Percentiles rank a stretch among this genome's conserved stretches.
Conservation (phyloP, 2,888 invertebrate species). For the Mythimna albipuncta region DNA sequence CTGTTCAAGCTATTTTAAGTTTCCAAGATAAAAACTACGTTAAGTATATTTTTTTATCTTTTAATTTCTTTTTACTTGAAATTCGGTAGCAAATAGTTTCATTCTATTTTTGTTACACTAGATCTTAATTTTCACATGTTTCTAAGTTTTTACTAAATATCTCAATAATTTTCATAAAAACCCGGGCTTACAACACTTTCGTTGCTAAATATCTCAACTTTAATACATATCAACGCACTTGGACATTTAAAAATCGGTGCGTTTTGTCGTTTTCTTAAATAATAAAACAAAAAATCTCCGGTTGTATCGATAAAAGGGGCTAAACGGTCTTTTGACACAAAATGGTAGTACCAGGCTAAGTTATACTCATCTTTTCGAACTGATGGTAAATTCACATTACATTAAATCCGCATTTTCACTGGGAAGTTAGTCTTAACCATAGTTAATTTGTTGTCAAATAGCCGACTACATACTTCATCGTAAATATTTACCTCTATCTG, state of each 20-base stretch:
- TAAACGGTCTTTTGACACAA: slow-evolving; percentile 2
- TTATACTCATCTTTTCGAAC: no score
- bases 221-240: slow-evolving; percentile 63
- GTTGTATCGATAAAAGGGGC: slow-evolving; percentile 8
- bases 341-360: no score
- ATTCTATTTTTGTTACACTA: no score
- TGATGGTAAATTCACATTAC: no score
- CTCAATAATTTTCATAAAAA: background rate
- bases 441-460: background rate
- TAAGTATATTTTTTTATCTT: no score
- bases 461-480: no score
- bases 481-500: background rate
- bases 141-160: background rate
- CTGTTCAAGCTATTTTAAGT: no score
- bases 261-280: slow-evolving; percentile 62
- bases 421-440: background rate
- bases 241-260: slow-evolving; percentile 67
- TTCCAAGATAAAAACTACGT: no score
- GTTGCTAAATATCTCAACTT: slow-evolving; percentile 29
- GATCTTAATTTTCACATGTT: no score
- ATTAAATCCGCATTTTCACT: no score
- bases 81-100: background rate
- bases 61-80: background rate
- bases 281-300: slow-evolving; percentile 57
- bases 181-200: background rate